Conservation (phyloP, 1,140 invertebrate species). For the Steinernema khuongi region DNA sequence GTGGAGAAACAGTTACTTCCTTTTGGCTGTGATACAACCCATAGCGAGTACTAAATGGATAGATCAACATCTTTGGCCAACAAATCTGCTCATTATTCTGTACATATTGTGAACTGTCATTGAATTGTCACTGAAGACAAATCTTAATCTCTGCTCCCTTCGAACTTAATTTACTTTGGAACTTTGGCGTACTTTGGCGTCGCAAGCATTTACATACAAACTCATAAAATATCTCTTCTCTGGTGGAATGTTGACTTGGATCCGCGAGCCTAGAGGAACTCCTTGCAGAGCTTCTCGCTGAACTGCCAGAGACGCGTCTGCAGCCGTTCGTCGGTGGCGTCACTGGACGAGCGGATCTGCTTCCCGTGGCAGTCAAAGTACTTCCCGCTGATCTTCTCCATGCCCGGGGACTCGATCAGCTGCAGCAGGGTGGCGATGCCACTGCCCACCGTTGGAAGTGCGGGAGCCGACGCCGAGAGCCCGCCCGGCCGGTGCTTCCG, state of each 20-base stretch:
- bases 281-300: conserved; percentile 28
- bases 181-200: too few relatives aligned
- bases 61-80: too few relatives aligned
- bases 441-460: conserved; percentile 30
- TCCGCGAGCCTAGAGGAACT: conserved; percentile 15
- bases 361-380: conserved; percentile 37
- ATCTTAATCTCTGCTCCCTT: too few relatives aligned
- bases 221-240: background rate
- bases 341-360: conserved; percentile 34
- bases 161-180: too few relatives aligned
- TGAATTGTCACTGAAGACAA: too few relatives aligned
- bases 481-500: conserved; percentile 33
- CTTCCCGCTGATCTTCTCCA: conserved; percentile 33
- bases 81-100: too few relatives aligned
- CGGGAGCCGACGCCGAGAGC: conserved; percentile 32
- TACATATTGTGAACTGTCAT: too few relatives aligned
- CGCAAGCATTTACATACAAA: background rate
- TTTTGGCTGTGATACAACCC: too few relatives aligned
- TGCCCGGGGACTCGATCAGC: conserved; percentile 27
- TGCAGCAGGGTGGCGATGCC: conserved; percentile 25
- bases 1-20: too few relatives aligned
- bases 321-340: conserved; percentile 39
- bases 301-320: conserved; percentile 38
- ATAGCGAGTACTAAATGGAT: too few relatives aligned
- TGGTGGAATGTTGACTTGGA: background rate